phyloP scores from a whole-genome alignment of 2,888 invertebrate genomes.

The Pyrgus malvae region DNA sequence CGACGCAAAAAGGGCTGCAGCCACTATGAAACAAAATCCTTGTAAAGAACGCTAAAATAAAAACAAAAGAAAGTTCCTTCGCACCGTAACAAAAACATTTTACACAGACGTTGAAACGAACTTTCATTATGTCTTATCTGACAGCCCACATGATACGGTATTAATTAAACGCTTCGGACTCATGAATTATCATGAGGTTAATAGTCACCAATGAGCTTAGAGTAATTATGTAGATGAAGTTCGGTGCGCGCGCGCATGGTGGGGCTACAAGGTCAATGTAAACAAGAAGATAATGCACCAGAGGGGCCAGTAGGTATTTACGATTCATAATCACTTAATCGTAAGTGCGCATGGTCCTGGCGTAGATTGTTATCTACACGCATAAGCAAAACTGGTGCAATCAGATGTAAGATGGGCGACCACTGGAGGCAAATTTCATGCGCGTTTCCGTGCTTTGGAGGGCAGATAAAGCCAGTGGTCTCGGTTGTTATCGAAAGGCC shows the following conservation, averaged over 20 bases:
- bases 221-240: constrained; percentile 80
- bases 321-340: not conserved
- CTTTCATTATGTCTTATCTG: constrained; percentile 72
- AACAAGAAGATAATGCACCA: constrained; percentile 34
- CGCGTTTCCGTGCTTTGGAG: too few species aligned
- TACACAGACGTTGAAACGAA: constrained; percentile 38
- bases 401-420: too few species aligned
- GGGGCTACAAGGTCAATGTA: constrained; percentile 41
- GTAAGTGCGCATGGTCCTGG: too few species aligned
- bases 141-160: constrained; percentile 75
- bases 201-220: constrained; percentile 80
- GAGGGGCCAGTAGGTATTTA: constrained; percentile 37
- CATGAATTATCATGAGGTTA: constrained; percentile 78
- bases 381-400: too few species aligned
- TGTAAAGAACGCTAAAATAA: not conserved
- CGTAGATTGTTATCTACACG: too few species aligned
- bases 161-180: constrained; percentile 71
- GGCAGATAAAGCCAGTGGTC: too few species aligned
- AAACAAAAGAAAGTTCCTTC: not conserved
- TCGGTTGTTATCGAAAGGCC: too few species aligned
- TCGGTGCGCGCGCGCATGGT: constrained; percentile 56
- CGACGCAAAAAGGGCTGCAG: too few species aligned
- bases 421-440: too few species aligned
- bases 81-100: constrained; percentile 25
- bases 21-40: not conserved